These are phyloP conservation scores for Hormaphis cornu DNA, from an alignment of 1,140 invertebrate species.

Conservation along the genomic window DNA sequence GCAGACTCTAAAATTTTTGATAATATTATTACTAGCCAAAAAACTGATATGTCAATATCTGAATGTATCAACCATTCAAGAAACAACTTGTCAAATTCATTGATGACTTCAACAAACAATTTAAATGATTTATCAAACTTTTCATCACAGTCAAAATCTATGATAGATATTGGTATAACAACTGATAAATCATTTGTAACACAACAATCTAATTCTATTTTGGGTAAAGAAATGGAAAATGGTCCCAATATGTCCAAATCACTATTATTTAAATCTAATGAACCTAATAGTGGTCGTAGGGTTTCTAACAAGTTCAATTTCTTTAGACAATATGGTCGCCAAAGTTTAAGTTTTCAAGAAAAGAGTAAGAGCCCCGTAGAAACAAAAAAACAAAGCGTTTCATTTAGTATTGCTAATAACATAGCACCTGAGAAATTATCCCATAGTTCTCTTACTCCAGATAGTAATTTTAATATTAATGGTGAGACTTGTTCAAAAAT, in stretches of 20 bases:
- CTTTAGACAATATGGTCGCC: neutral
- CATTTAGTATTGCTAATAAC: neutral
- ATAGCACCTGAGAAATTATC: neutral
- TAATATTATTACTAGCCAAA: neutral
- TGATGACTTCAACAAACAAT: neutral
- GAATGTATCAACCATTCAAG: neutral
- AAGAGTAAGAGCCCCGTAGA: neutral
- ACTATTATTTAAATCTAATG: neutral
- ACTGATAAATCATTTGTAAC: neutral
- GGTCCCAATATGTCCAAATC: neutral
- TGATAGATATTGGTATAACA: neutral
- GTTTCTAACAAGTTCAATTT: neutral
- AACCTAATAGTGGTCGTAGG: neutral
- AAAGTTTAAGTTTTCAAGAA: neutral
- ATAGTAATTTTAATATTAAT: neutral
- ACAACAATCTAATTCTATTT: neutral
- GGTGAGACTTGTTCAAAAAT: neutral
- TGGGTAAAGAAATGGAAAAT: neutral
- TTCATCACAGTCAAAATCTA: neutral
- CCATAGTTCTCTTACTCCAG: neutral
- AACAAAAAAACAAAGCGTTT: neutral
- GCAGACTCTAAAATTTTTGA: neutral
- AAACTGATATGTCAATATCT: neutral
- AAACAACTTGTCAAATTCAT: neutral
- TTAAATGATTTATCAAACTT: neutral